Evolutionary conservation across 2,113 vertebrate species (phyloP), one percentile per base, ranked within the genome.

Genomic region (Dasyurus viverrinus): DNA sequence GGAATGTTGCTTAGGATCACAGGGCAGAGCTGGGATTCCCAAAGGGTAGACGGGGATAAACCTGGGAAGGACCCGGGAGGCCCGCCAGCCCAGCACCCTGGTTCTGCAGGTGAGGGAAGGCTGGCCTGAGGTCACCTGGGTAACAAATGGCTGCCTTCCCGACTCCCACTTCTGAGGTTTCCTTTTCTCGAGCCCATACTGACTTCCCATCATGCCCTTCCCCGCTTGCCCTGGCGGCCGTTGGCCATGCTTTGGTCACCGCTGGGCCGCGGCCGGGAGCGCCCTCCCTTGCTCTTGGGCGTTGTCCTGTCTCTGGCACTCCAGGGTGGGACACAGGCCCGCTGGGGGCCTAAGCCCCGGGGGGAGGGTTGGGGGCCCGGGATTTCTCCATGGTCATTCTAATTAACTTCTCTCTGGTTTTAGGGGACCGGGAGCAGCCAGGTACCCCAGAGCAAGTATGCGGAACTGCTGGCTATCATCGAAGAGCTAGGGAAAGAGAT

Each of bases 401-500:
- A 92, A 91, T 48, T 2, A 24, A n/a, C 91, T 30, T 95, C 0
- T 93, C 95, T 97, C 91, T 53, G 90, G 47, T 54, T 54, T 14
- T 97, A 99, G 99, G 99, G 99, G 91, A 99, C 99, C 3, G 99
- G 99, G 94, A 99, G 98, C 94, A 99, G 98, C 98, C 99, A 99
- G 98, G 99, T 99, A 96, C 99, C 99, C 54, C 99, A 99, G 96
- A 99, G 99, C 98, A 99, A 99, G 98, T 99, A 99, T 2, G 99
- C 99, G 47, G 99, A 99, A 98, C 99, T 99, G 95, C 99, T 99
- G 97, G 99, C 99, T 96, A 99, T 99, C 98, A 99, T 99, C 6
- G 99, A 99, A 96, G 99, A 99, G 98, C 98, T 99, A 52, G 99
- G 99, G 36, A 99, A 99, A 97, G 99, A 99, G 98, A 99, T 99